Evolutionary conservation across 2,888 invertebrate genomes (phyloP).

Genomic region (Stenotaenia linearis): DNA sequence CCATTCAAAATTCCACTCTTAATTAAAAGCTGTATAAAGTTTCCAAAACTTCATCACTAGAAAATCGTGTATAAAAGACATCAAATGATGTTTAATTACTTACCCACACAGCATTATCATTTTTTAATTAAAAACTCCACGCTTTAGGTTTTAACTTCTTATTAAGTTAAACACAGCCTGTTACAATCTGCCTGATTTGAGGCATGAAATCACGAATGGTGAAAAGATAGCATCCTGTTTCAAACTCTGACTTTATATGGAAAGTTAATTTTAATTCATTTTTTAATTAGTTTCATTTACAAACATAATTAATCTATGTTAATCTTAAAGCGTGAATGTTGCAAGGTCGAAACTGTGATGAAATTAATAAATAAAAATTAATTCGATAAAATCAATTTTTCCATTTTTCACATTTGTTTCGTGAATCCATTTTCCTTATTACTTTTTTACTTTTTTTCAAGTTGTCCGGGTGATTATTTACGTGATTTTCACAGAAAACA

Average conservation of each 20-base stretch:
- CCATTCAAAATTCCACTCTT: constrained; percentile 24
- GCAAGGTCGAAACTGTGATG: no score
- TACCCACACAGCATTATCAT: constrained; percentile 10
- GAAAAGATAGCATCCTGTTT: not conserved
- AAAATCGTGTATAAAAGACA: constrained; percentile 3
- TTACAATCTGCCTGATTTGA: not conserved
- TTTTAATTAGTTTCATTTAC: not conserved
- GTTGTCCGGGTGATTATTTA: no score
- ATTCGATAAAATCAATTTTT: no score
- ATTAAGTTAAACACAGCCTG: not conserved
- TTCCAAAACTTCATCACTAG: not conserved
- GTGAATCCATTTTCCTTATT: no score
- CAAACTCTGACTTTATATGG: not conserved
- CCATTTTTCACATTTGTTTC: no score
- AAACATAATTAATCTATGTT: no score
- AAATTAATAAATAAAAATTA: no score
- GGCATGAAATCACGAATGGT: not conserved
- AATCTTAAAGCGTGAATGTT: no score
- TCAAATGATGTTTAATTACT: constrained; percentile 8
- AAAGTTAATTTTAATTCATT: not conserved
- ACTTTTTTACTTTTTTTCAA: no score
- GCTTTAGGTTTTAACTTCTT: not conserved
- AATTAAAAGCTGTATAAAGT: constrained; percentile 23
- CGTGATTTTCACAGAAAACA: no score
- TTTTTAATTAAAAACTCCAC: constrained; percentile 7